phyloP scores from a whole-genome alignment of 2,888 invertebrate species.

The Drosophila parthenogenetica region DNA sequence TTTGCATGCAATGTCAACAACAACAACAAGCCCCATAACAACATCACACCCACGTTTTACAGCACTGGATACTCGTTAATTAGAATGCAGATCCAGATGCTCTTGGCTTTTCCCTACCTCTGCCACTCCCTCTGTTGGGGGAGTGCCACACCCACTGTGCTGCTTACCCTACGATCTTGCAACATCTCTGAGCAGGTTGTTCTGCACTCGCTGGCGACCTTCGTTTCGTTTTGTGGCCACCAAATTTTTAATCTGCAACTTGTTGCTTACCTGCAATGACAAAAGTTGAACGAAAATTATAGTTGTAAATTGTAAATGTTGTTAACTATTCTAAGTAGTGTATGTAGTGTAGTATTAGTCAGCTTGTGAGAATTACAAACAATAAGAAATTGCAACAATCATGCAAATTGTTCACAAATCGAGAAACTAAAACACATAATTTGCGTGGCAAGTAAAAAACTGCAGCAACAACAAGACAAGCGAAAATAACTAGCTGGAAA shows the following conservation, averaged over 20 bases:
- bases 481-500: constrained; percentile 12
- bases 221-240: constrained; percentile 11
- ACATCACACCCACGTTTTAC: constrained; percentile 66
- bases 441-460: constrained; percentile 28
- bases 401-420: constrained; percentile 30
- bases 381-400: constrained; percentile 26
- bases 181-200: constrained; percentile 15
- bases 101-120: background rate
- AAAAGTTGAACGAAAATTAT: constrained; percentile 23
- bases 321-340: background rate
- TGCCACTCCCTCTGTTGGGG: background rate
- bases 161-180: background rate
- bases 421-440: constrained; percentile 41
- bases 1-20: constrained; percentile 45
- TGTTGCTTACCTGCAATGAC: constrained; percentile 59
- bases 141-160: constrained; percentile 2
- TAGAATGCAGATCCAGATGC: constrained; percentile 33
- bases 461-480: constrained; percentile 12
- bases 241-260: constrained; percentile 1
- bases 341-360: constrained; percentile 5
- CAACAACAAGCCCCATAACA: constrained; percentile 8
- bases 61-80: constrained; percentile 55
- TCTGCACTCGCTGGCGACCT: constrained; percentile 10
- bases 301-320: constrained; percentile 11
- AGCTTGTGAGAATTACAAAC: constrained; percentile 4